Evolutionary conservation across 2,113 vertebrate genomes (phyloP), one percentile per base, ranked within the genome.

Genomic region (Mustelus asterias): DNA sequence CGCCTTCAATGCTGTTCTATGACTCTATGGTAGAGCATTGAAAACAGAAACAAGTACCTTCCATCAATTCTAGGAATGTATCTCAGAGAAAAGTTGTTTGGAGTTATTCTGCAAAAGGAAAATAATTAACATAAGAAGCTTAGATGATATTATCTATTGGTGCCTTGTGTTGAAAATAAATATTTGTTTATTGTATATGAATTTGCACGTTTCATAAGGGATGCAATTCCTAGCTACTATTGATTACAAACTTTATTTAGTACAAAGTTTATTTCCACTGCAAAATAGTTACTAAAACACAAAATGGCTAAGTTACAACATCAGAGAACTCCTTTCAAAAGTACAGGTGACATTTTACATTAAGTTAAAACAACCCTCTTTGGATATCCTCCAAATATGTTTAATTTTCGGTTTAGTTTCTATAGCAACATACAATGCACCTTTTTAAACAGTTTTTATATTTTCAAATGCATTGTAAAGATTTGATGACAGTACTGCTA

Each of bases 401-500:
- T 70, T 44, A 95, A 72, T 72, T 72, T 65, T 95, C 54, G 3
- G 37, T 54, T 72, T 95, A 48, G 24, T 48, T 48, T 76, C 69
- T 67, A 37, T 58, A 72, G 65, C 37, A 76, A 95, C 44, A 29
- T 95, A 18, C 37, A 70, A 33, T 95, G 13, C 2, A 48, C 1
- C 22, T 95, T 95, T 65, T 70, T 48, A 72, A 92, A 92, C 22
- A 33, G 54, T 20, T 72, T 48, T 44, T 70, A 72, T 72, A 54
- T 29, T 70, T 72, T 48, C 10, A 95, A 69, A 41, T 70, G 70
- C 44, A 95, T 67, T 10, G 41, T 95, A 95, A 95, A 72, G 24
- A 95, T 93, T 44, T 13, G 44, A 41, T 72, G 80, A 96, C 41
- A 54, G 3, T 54, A 67, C 1, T 33, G 58, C 96, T 96, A 98